Evolutionary conservation across 2,888 invertebrate species (phyloP).

Genomic region (Clunio marinus): DNA sequence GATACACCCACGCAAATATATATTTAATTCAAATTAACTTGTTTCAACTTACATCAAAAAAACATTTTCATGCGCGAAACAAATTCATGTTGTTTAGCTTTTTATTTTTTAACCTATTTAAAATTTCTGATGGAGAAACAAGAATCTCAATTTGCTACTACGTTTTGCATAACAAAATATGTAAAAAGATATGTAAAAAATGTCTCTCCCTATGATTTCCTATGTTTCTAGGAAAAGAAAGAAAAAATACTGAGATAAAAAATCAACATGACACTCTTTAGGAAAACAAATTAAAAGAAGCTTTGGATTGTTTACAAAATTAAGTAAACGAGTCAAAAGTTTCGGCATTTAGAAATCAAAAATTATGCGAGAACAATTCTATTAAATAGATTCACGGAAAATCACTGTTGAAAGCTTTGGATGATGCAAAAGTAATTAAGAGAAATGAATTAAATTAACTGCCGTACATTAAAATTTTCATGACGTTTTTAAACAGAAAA

Average conservation of each 20-base stretch:
- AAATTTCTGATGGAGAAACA: background rate
- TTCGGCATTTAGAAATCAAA: background rate
- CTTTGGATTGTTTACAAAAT: background rate
- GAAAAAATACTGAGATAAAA: background rate
- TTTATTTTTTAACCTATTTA: background rate
- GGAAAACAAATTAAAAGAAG: background rate
- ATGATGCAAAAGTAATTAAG: background rate
- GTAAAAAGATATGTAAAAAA: background rate
- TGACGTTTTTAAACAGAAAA: background rate
- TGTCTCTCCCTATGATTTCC: no score
- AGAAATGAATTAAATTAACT: background rate
- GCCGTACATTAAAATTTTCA: background rate
- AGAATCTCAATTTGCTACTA: background rate
- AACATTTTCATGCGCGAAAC: no score
- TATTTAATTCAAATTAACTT: background rate
- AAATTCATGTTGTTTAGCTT: no score
- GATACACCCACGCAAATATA: background rate
- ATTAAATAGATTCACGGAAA: background rate
- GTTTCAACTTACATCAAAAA: background rate
- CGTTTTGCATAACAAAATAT: background rate
- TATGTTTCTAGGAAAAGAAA: background rate
- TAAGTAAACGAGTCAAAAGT: background rate
- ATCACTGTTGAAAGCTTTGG: background rate
- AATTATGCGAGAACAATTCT: background rate
- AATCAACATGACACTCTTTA: constrained; percentile 5